A percentile compares a stretch with the other conserved stretches of the same genome.
Conservation (phyloP, 1,140 invertebrate genomes). For the Calephelis nemesis region DNA sequence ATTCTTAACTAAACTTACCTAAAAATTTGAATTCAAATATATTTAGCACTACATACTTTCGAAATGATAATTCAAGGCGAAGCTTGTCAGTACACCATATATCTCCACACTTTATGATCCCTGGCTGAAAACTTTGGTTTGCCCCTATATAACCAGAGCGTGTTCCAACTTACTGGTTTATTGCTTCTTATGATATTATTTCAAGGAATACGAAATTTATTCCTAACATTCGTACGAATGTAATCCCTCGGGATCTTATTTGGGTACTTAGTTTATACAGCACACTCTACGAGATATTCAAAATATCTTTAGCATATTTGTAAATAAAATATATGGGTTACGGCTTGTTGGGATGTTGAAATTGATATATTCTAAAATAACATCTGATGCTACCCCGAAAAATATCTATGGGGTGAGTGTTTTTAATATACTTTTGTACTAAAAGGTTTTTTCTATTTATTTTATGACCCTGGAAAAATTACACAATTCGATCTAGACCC, state of each 20-base stretch:
- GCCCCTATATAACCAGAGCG: conserved; percentile 39
- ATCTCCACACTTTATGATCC: conserved; percentile 48
- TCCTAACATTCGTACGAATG: conserved; percentile 36
- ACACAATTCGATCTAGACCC: too few relatives aligned
- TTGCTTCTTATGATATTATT: conserved; percentile 66
- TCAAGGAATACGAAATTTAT: conserved; percentile 66
- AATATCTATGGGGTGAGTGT: too few relatives aligned
- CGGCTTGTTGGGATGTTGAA: too few relatives aligned
- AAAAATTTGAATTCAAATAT: not conserved
- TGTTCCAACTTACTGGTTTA: conserved; percentile 68
- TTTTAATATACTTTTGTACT: too few relatives aligned
- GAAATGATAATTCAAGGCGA: conserved; percentile 10
- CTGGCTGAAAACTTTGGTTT: conserved; percentile 58
- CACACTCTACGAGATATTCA: conserved; percentile 21
- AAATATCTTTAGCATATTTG: conserved; percentile 11
- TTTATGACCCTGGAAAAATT: too few relatives aligned
- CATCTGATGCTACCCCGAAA: too few relatives aligned
- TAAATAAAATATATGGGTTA: not conserved
- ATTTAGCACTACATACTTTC: not conserved
- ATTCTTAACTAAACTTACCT: too few relatives aligned
- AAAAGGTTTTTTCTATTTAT: too few relatives aligned
- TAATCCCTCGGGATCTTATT: conserved; percentile 21
- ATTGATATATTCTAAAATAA: too few relatives aligned
- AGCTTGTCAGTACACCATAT: conserved; percentile 11
- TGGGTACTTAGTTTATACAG: conserved; percentile 12